Evolutionary conservation across 2,113 vertebrate species (phyloP).

Genomic region (Corythornis cristatus): DNA sequence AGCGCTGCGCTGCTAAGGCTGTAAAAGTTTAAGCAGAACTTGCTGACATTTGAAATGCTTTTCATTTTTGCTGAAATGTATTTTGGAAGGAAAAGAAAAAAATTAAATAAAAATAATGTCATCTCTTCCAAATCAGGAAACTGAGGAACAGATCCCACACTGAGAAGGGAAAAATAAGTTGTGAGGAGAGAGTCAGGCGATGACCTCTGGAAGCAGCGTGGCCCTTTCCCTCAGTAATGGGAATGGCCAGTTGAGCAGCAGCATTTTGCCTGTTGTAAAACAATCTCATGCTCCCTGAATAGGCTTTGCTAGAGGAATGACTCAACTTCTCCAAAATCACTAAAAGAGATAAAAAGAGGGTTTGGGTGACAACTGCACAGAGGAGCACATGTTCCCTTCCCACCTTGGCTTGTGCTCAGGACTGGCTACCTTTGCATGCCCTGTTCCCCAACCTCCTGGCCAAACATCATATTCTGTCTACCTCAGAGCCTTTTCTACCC

Average conservation of each 20-base stretch:
- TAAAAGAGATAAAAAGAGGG: neutral
- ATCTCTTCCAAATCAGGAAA: neutral
- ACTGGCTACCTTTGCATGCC: neutral
- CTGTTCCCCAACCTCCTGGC: neutral
- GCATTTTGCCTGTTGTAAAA: neutral
- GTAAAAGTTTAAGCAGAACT: slow-evolving; percentile 16
- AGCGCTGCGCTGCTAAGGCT: neutral
- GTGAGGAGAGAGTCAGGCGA: neutral
- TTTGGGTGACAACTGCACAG: neutral
- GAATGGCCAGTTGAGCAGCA: neutral
- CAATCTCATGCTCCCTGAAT: neutral
- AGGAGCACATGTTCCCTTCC: neutral
- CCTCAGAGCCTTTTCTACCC: neutral
- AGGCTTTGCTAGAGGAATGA: neutral
- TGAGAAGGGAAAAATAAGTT: neutral
- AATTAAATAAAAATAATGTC: neutral
- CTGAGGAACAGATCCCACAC: neutral
- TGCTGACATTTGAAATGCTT: slow-evolving; percentile 34
- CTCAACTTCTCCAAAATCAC: neutral
- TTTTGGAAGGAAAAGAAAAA: slow-evolving; percentile 18
- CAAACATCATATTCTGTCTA: neutral
- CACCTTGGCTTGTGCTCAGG: neutral
- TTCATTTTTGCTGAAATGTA: slow-evolving; percentile 14
- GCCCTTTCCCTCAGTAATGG: neutral
- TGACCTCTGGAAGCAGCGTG: neutral